Base-by-base conservation (phyloP, 1,140 invertebrate genomes). In the Batillaria attramentaria region DNA sequence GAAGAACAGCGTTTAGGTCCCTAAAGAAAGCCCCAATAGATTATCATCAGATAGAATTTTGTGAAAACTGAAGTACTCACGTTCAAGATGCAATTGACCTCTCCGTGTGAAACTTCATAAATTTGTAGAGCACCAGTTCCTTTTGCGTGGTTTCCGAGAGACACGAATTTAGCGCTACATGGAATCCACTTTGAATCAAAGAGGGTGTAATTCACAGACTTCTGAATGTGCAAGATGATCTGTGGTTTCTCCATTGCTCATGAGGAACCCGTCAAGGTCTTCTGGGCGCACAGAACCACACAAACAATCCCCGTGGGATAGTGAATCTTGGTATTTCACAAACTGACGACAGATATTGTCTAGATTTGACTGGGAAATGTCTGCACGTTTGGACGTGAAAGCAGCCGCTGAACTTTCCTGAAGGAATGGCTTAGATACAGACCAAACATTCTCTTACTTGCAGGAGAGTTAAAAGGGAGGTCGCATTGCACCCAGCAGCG, bases 161-260 rank as follows among this genome's bases (percentile, higher is more conserved):
- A 93, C 76, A 98, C 94, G 90, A 98, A 96, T 91, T 98, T 98
- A 0, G 97, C 95, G 16, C 96, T 97, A 84, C 94, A 95, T 1
- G 97, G 97, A 85, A 99, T 95, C 97, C 97, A 98, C 92, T 96
- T 96, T n/a, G 94, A 93, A 87, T 98, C 97, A 90, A 97, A 98
- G 28, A 98, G 87, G 8, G 96, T 96, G 91, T 95, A 98, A 88
- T 95, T 94, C 1, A 98, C 87, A 42, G 94, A 92, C 89, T 96
- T 95, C 87, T 98, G 95, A 28, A 95, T 93, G 88, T 98, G 96
- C 77, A 95, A 94, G 83, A 98, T 96, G 83, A 98, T 95, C 91
- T 97, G 96, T 0, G 97, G 96, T 83, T 97, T 97, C 77, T 95
- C 94, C 89, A 96, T 93, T 28, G 16, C 6, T 13, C n/a, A 10